phyloP scores from a whole-genome alignment of 2,113 vertebrate species.

The Epinephelus cyanopodus region DNA sequence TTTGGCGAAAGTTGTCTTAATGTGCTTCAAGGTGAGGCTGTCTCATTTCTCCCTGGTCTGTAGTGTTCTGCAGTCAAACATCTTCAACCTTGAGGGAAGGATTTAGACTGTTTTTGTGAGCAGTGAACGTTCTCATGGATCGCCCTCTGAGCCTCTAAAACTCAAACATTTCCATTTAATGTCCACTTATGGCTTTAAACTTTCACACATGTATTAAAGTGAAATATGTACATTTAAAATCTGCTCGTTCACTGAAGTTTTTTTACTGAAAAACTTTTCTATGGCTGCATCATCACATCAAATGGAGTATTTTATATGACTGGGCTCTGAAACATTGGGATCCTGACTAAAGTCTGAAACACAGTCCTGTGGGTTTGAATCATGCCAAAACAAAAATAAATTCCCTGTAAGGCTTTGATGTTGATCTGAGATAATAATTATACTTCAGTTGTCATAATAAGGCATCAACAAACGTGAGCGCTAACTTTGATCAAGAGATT shows the following conservation, averaged over 20 bases:
- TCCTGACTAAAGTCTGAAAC: not conserved
- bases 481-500: constrained; percentile 23
- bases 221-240: not conserved
- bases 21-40: constrained; percentile 26
- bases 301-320: constrained; percentile 15
- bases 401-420: constrained; percentile 26
- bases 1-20: constrained; percentile 1
- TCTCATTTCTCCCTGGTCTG: not conserved
- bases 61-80: not conserved
- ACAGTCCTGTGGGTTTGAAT: constrained; percentile 2
- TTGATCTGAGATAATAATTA: constrained; percentile 26
- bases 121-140: not conserved
- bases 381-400: constrained; percentile 4
- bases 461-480: constrained; percentile 3
- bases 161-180: not conserved
- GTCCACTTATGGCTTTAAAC: not conserved
- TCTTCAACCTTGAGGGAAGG: not conserved
- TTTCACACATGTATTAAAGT: not conserved
- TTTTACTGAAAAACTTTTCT: not conserved
- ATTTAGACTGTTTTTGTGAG: not conserved
- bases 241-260: not conserved
- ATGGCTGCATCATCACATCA: not conserved
- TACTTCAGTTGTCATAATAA: constrained; percentile 19
- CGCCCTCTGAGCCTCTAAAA: not conserved
- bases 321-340: not conserved